Evolutionary conservation across 2,888 invertebrate species (phyloP), one percentile per base, ranked within the genome.

Genomic region (Netelia virgata): DNA sequence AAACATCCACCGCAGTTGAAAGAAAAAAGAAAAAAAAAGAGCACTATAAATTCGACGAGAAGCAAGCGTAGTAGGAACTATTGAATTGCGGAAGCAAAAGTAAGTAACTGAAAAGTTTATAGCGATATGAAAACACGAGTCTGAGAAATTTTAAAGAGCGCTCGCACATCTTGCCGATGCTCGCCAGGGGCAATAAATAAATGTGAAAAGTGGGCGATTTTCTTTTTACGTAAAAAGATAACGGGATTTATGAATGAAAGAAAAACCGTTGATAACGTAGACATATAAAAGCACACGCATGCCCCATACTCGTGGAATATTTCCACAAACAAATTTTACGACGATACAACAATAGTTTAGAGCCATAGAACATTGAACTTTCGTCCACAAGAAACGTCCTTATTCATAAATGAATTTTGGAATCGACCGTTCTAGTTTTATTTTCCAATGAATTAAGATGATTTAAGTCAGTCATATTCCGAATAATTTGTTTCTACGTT

Each of bases 21-120:
- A 66, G 1, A 23, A 55, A 57, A 57, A 66, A 20, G 28, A 57
- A 36, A 57, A 55, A 41, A 76, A 50, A 68, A 64, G 11, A 47
- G n/a, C 43, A 47, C 69, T 28, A 0, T 36, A 36, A 36, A 36
- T 36, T 36, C 36, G 59, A 77, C 50, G 47, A 59, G n/a, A 18
- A 77, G 11, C 3, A 57, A 18, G 57, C 9, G 16, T 18, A 57
- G 9, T 9, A 57, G 9, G 55, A 57, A 57, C 55, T 57, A 16
- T 57, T 57, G n/a, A 57, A 57, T 47, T 47, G 47, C 14, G 10
- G 11, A 47, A 47, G 47, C 10, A 47, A 47, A 14, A 47, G 47
- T 47, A 10, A 47, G 47, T 36, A 36, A 36, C 36, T 36, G 36
- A 36, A 36, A 36, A 36, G 6, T 3, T 36, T 36, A 6, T 36